Base-by-base conservation (phyloP, 2,888 invertebrate species). In the Heliconius charithonia region DNA sequence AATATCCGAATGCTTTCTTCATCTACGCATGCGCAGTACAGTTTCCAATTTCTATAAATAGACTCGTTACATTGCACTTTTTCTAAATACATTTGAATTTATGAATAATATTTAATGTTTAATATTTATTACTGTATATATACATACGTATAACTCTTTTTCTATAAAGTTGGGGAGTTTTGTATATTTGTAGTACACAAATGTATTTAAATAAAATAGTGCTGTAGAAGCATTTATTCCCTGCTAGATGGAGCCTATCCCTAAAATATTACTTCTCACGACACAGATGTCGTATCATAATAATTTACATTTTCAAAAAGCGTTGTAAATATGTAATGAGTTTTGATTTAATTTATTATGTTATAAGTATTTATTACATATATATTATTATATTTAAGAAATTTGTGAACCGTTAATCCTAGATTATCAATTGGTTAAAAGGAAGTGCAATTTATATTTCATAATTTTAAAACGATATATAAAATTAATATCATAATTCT, bases 171-270 rank as follows among this genome's bases (percentile, higher is more conserved):
- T n/a, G 59, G 22, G 19, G 10, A 10, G 3, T n/a, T 59, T 12
- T n/a, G 12, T n/a, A n/a, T 59, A 59, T 59, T n/a, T n/a, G 4
- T 12, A 59, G 10, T 10, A 59, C n/a, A 59, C 10, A 59, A 10
- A 59, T 59, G 10, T 59, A n/a, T 10, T 3, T 59, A 59, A n/a
- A 59, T n/a, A 22, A 22, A 22, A 59, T 59, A n/a, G 10, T 22
- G n/a, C 4, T n/a, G 3, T n/a, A 10, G n/a, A 59, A 59, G 12
- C 59, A 59, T n/a, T 59, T 59, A 59, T 59, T 59, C n/a, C n/a
- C n/a, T 59, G 29, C 65, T 29, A 65, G 65, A 65, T 65, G 65
- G 65, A 65, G 65, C 65, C 65, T 27, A 65, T 19, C 7, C 65
- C 16, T 2, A 7, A 65, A 29, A 65, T 29, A 65, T 65, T 65